Conservation (phyloP, 2,113 vertebrate genomes). For the Lepus timidus region DNA sequence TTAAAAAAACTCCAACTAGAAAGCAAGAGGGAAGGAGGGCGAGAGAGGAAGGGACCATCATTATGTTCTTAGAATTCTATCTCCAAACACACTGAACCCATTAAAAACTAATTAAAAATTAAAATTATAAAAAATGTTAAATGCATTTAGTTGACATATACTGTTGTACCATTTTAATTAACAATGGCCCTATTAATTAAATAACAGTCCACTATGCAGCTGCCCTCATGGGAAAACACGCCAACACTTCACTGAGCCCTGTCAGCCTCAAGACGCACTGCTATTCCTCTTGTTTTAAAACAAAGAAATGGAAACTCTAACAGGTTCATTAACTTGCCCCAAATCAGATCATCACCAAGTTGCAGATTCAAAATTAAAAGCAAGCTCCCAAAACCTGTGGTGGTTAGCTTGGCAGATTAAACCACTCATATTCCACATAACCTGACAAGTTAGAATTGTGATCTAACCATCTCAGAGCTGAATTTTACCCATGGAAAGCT, state of each 20-base stretch:
- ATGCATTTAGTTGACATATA: not conserved
- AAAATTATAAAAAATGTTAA: not conserved
- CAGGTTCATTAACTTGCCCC: not conserved
- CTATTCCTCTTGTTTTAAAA: not conserved
- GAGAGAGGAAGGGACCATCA: too few relatives aligned
- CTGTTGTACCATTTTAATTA: not conserved
- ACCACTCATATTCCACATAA: not conserved
- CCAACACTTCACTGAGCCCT: not conserved
- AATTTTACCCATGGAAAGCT: not conserved
- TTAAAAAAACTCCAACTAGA: too few relatives aligned
- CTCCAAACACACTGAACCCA: too few relatives aligned
- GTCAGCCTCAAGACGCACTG: not conserved
- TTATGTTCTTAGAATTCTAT: too few relatives aligned
- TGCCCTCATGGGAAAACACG: not conserved
- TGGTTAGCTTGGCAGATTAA: not conserved
- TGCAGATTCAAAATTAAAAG: not conserved
- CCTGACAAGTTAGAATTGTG: not conserved
- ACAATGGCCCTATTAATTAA: not conserved
- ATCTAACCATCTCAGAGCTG: not conserved
- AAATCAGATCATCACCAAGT: not conserved
- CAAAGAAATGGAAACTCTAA: not conserved
- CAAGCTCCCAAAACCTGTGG: not conserved
- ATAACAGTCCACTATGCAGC: not conserved
- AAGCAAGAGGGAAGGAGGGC: too few relatives aligned
- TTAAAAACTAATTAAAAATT: too few relatives aligned